phyloP scores from a whole-genome alignment of 2,888 invertebrate genomes.

The Teinopalpus imperialis region DNA sequence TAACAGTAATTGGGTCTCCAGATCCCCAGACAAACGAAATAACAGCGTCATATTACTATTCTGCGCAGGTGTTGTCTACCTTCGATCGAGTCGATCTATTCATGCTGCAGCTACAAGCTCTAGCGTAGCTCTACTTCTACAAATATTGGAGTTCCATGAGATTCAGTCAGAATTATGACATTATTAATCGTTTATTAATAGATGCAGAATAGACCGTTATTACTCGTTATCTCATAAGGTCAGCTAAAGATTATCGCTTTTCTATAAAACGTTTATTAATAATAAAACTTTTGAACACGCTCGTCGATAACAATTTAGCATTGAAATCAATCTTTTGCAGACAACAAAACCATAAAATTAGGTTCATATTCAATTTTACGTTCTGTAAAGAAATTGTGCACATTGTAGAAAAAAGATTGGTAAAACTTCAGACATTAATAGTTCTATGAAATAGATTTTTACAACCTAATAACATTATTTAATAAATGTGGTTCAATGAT shows the following conservation, averaged over 20 bases:
- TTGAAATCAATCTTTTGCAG: constrained; percentile 23
- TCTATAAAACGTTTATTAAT: constrained; percentile 22
- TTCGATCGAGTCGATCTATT: no score
- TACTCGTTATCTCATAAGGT: background rate
- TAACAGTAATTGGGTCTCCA: no score
- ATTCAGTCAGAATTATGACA: no score
- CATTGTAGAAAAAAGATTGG: constrained; percentile 19
- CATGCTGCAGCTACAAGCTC: no score
- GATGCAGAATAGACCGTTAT: background rate
- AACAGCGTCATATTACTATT: no score
- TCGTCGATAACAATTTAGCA: constrained; percentile 18
- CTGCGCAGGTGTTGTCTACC: no score
- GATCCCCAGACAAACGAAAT: no score
- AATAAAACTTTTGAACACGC: constrained; percentile 18
- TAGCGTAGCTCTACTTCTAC: no score
- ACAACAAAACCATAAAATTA: constrained; percentile 25
- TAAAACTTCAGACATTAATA: background rate
- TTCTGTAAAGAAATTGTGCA: constrained; percentile 20
- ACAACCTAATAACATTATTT: no score
- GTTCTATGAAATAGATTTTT: background rate
- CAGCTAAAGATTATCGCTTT: constrained; percentile 12
- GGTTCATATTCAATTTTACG: constrained; percentile 20
- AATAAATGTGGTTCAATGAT: no score
- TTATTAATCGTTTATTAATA: no score
- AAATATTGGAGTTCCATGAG: no score